Evolutionary conservation across 2,113 vertebrate genomes (phyloP).

Genomic region (Delphinapterus leucas): DNA sequence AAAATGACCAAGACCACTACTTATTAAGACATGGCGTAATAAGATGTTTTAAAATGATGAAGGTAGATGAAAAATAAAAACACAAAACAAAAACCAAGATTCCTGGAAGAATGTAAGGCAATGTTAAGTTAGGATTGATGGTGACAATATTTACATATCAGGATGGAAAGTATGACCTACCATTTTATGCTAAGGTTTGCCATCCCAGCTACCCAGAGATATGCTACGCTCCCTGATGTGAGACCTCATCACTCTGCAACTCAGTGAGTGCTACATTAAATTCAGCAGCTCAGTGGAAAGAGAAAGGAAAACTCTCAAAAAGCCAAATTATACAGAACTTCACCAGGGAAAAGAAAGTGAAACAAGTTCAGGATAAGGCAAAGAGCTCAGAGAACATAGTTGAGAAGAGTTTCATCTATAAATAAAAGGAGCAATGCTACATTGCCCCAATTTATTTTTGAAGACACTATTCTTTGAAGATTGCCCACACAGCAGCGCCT

Average conservation of each 20-base stretch:
- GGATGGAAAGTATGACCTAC: neutral
- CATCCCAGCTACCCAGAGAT: neutral
- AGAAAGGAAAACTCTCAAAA: neutral
- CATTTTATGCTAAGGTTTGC: neutral
- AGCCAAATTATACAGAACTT: conserved; percentile 34
- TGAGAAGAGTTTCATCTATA: conserved; percentile 43
- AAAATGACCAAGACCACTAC: neutral
- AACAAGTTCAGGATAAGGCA: conserved; percentile 6
- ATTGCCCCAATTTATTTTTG: conserved; percentile 40
- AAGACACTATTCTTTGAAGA: conserved; percentile 41
- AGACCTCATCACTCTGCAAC: neutral
- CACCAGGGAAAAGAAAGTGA: conserved; percentile 13
- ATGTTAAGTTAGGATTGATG: neutral
- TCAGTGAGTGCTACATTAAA: neutral
- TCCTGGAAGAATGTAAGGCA: neutral
- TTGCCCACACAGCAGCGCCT: neutral
- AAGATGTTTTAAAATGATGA: neutral
- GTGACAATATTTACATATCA: neutral
- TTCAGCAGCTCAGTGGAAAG: neutral
- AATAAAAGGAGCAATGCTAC: conserved; percentile 51
- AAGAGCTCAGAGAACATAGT: neutral
- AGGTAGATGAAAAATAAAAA: neutral
- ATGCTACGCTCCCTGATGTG: neutral
- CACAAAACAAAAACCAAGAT: neutral
- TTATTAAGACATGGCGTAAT: neutral